Percentiles rank a stretch among this genome's conserved stretches.
These are phyloP conservation scores for Sitobion miscanthi DNA, from an alignment of 1,140 invertebrate species.

Conservation along the genomic window DNA sequence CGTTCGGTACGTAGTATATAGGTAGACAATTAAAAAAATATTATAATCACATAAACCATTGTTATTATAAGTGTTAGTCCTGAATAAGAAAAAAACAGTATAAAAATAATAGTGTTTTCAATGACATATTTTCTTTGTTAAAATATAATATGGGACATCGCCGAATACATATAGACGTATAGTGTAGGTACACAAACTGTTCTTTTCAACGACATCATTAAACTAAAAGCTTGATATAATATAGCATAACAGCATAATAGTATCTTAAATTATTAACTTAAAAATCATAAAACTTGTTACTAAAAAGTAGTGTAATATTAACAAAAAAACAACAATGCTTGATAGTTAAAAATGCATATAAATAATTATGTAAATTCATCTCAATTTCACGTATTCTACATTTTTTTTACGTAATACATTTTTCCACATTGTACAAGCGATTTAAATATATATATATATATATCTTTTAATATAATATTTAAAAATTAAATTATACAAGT, in stretches of 20 bases:
- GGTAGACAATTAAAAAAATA: not conserved
- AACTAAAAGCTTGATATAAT: conserved; percentile 12
- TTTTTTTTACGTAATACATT: no score
- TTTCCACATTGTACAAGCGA: no score
- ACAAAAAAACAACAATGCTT: not conserved
- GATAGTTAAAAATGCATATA: not conserved
- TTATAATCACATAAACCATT: not conserved
- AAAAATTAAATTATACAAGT: no score
- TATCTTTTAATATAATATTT: no score
- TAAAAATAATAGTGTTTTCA: not conserved
- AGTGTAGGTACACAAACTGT: not conserved
- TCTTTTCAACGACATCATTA: not conserved
- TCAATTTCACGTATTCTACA: not conserved
- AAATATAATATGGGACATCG: not conserved
- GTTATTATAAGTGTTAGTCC: not conserved
- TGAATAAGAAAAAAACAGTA: not conserved
- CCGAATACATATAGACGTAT: not conserved
- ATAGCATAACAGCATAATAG: not conserved
- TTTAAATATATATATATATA: no score
- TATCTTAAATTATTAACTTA: not conserved
- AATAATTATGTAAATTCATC: not conserved
- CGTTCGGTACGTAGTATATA: not conserved
- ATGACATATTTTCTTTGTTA: not conserved
- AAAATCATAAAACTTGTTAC: not conserved
- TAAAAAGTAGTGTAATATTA: not conserved